Conservation (phyloP, 2,797 vertebrate species). For the Myripristis jacobus region DNA sequence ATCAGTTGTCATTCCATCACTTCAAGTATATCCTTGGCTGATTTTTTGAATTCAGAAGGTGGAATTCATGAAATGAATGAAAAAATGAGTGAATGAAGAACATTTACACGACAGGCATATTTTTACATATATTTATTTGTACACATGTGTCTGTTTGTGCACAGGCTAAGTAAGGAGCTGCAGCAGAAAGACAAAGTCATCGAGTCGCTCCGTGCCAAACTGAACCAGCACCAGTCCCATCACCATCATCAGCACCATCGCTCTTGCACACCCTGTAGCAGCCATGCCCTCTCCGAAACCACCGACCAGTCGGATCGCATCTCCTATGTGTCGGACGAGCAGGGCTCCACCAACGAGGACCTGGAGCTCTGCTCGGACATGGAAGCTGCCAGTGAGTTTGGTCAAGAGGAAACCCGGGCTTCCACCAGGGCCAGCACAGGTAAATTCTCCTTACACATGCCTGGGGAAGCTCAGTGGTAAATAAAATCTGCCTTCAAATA, state of each 20-base stretch:
- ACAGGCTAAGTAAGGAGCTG: constrained; percentile 90
- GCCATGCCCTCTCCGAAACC: constrained; percentile 84
- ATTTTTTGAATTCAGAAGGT: too few relatives aligned
- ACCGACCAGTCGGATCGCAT: constrained; percentile 86
- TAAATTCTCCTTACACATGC: constrained; percentile 12
- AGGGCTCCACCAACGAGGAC: constrained; percentile 82
- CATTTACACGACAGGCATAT: not conserved
- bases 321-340: constrained; percentile 87
- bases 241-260: constrained; percentile 38
- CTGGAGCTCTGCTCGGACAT: constrained; percentile 86
- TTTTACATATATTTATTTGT: constrained; percentile 11
- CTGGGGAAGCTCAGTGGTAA: too few relatives aligned
- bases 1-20: too few relatives aligned
- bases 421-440: constrained; percentile 51
- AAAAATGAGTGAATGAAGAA: not conserved
- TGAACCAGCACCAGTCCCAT: constrained; percentile 77
- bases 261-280: constrained; percentile 85
- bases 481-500: not conserved
- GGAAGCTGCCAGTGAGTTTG: constrained; percentile 83
- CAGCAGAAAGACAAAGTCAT: constrained; percentile 93
- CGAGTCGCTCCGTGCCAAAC: constrained; percentile 87
- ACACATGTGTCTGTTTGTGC: not conserved
- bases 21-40: too few relatives aligned
- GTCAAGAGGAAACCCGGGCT: constrained; percentile 59
- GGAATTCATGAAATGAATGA: too few relatives aligned